Evolutionary conservation across 2,888 invertebrate species (phyloP).

Genomic region (Syrista parreyssii): DNA sequence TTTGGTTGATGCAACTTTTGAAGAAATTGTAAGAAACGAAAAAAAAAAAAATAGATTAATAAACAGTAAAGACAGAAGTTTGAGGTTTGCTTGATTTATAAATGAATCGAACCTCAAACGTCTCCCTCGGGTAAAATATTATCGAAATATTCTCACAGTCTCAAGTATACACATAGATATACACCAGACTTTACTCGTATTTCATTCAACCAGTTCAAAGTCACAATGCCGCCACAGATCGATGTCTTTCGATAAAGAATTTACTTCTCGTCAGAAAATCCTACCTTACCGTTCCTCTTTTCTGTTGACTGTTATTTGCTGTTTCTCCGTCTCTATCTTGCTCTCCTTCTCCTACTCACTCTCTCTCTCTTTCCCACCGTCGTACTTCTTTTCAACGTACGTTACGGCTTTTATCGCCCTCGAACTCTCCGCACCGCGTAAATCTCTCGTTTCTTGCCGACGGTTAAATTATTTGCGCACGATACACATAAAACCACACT

Average conservation of each 20-base stretch:
- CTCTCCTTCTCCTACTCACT: slow-evolving; percentile 19
- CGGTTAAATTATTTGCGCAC: not conserved
- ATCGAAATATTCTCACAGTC: not conserved
- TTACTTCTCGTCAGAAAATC: not conserved
- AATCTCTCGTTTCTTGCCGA: not conserved
- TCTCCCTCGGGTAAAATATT: not conserved
- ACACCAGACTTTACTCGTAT: not conserved
- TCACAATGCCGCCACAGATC: not conserved
- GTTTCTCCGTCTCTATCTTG: not conserved
- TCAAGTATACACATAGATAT: not conserved
- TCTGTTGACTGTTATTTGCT: not conserved
- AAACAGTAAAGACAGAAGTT: not conserved
- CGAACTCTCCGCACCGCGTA: not conserved
- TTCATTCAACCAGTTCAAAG: not conserved
- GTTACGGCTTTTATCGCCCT: not conserved
- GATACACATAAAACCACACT: not conserved
- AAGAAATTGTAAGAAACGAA: not conserved
- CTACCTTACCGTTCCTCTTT: not conserved
- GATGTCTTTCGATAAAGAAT: not conserved
- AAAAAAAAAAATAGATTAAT: not conserved
- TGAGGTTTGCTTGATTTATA: not conserved
- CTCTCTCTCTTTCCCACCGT: slow-evolving; percentile 10
- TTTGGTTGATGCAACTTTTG: not conserved
- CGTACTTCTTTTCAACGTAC: not conserved
- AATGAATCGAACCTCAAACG: not conserved